Percentiles rank a stretch among this genome's conserved stretches.
phyloP scores from a whole-genome alignment of 2,113 vertebrate species.

The Odocoileus virginianus region DNA sequence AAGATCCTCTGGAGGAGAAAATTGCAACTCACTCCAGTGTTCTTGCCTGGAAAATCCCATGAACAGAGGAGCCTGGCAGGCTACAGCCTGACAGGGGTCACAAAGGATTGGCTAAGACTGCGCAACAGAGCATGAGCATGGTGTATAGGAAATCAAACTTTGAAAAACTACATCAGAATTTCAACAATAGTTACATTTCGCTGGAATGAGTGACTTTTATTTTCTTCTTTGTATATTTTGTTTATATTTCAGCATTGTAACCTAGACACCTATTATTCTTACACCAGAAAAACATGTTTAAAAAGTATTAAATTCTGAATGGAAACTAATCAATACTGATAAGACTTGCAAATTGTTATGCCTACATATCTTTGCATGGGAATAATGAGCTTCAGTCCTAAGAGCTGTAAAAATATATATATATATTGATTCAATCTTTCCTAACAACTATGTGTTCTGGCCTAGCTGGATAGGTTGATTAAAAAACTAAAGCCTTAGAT shows the following conservation, averaged over 20 bases:
- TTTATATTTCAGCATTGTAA: background rate
- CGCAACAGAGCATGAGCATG: fast-evolving
- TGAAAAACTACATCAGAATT: background rate
- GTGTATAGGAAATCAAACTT: background rate
- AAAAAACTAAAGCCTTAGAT: background rate
- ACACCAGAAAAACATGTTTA: background rate
- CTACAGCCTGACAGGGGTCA: background rate
- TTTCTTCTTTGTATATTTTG: background rate
- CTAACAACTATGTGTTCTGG: background rate
- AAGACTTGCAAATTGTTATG: background rate
- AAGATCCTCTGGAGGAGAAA: background rate
- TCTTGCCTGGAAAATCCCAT: background rate
- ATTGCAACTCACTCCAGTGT: background rate
- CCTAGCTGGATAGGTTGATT: background rate
- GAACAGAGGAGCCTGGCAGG: background rate
- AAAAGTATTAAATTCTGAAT: background rate
- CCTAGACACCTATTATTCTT: background rate
- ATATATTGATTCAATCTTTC: background rate
- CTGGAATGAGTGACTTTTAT: background rate
- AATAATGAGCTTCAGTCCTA: background rate
- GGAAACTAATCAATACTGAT: background rate
- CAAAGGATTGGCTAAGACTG: background rate
- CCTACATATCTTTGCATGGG: background rate
- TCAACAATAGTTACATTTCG: background rate
- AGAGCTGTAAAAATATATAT: background rate